These are phyloP conservation scores for Sebastes glaucus DNA, from an alignment of 2,797 vertebrate species.

Conservation along the genomic window DNA sequence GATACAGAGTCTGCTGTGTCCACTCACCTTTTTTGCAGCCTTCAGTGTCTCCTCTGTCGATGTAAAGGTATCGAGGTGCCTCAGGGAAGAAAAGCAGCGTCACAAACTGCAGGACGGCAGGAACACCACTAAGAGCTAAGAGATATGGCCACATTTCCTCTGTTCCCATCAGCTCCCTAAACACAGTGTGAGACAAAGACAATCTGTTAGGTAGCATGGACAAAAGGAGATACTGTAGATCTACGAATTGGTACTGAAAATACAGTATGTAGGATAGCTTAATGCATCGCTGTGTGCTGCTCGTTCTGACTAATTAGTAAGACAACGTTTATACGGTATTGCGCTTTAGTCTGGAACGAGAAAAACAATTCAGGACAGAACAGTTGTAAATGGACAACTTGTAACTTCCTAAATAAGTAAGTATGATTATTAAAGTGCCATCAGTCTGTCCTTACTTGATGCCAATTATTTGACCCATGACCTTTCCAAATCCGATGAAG, in stretches of 20 bases:
- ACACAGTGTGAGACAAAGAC: background rate
- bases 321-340: background rate
- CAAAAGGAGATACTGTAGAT: no score
- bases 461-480: constrained; percentile 79
- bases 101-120: constrained; percentile 80
- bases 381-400: background rate
- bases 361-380: background rate
- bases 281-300: background rate
- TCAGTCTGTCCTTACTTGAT: constrained; percentile 66
- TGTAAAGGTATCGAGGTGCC: constrained; percentile 83
- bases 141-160: constrained; percentile 83
- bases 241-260: background rate
- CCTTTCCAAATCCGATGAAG: constrained; percentile 73
- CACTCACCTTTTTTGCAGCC: constrained; percentile 75
- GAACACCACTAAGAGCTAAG: constrained; percentile 71
- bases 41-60: constrained; percentile 83
- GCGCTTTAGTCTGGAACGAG: background rate
- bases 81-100: constrained; percentile 83
- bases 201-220: background rate
- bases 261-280: background rate
- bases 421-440: background rate
- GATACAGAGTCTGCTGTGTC: background rate
- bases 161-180: constrained; percentile 82
- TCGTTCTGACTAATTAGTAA: background rate
- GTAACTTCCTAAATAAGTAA: background rate